phyloP scores from a whole-genome alignment of 1,140 invertebrate species.

The Cydia fagiglandana region DNA sequence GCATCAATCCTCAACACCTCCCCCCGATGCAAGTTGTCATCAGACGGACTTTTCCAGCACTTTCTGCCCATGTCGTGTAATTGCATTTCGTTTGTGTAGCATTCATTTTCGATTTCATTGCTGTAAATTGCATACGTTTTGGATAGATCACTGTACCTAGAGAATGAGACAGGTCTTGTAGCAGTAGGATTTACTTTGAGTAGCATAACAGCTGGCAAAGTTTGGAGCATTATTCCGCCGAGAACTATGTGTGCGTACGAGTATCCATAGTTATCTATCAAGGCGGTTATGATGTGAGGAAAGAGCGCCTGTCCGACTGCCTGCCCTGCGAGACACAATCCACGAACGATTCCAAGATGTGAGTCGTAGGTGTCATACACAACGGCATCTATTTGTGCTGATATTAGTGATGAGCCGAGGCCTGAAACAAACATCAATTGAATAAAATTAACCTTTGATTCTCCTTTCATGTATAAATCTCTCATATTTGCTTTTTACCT shows the following conservation, averaged over 20 bases:
- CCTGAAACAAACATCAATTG: conserved; percentile 53
- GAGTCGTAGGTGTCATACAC: conserved; percentile 72
- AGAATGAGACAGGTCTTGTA: conserved; percentile 53
- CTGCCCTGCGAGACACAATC: conserved; percentile 64
- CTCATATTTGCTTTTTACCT: conserved; percentile 48
- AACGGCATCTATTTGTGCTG: conserved; percentile 73
- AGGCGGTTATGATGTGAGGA: conserved; percentile 67
- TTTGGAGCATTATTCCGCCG: conserved; percentile 67
- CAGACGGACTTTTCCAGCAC: conserved; percentile 75
- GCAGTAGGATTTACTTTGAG: conserved; percentile 60
- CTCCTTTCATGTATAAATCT: not conserved
- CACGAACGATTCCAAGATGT: conserved; percentile 57
- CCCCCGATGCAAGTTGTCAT: conserved; percentile 63
- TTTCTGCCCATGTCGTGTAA: conserved; percentile 69
- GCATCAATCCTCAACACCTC: conserved; percentile 39
- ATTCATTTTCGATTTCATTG: conserved; percentile 58
- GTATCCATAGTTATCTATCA: conserved; percentile 69
- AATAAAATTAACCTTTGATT: not conserved
- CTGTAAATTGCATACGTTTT: conserved; percentile 66
- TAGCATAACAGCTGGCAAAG: conserved; percentile 63
- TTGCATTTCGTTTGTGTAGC: conserved; percentile 64
- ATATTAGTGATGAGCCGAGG: conserved; percentile 69
- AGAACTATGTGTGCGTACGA: conserved; percentile 61
- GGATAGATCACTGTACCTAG: conserved; percentile 65
- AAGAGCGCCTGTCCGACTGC: conserved; percentile 68